Percentiles rank a stretch among this genome's conserved stretches.
Evolutionary conservation across 2,888 invertebrate species (phyloP).

Genomic region (Subacronicta megacephala): DNA sequence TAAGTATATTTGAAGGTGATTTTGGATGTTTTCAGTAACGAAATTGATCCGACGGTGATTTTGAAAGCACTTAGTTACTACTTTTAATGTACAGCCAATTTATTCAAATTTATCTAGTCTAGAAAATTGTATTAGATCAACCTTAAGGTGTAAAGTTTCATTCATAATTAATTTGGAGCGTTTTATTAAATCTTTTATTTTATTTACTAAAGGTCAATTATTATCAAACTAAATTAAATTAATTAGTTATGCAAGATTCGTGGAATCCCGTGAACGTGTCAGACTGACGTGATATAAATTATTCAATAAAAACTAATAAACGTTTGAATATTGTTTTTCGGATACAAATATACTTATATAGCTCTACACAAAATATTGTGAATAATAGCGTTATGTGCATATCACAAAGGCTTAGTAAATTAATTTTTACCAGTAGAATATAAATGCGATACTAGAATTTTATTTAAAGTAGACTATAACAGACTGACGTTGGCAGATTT

Average conservation of each 20-base stretch:
- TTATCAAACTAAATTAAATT: too few species aligned
- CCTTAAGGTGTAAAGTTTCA: slow-evolving; percentile 21
- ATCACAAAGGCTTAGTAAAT: too few species aligned
- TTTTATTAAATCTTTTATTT: not conserved
- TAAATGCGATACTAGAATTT: too few species aligned
- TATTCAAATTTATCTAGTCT: slow-evolving; percentile 19
- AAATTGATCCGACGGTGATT: slow-evolving; percentile 13
- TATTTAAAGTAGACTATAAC: not conserved
- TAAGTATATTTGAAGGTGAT: slow-evolving; percentile 4
- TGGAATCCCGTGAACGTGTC: too few species aligned
- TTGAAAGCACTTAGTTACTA: slow-evolving; percentile 20
- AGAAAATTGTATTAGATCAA: slow-evolving; percentile 22
- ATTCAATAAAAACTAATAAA: too few species aligned
- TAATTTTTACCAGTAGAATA: too few species aligned
- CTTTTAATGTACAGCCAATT: slow-evolving; percentile 18
- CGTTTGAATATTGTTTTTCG: too few species aligned
- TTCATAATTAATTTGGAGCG: slow-evolving; percentile 17
- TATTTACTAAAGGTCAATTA: not conserved
- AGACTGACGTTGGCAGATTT: not conserved
- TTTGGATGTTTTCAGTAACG: slow-evolving; percentile 4
- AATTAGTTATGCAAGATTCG: too few species aligned
- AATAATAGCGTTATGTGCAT: too few species aligned
- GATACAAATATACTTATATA: too few species aligned
- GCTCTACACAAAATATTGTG: too few species aligned
- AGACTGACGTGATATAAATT: too few species aligned